These are phyloP conservation scores for Lymantria monacha DNA, from an alignment of 2,888 invertebrate species.

Conservation along the genomic window DNA sequence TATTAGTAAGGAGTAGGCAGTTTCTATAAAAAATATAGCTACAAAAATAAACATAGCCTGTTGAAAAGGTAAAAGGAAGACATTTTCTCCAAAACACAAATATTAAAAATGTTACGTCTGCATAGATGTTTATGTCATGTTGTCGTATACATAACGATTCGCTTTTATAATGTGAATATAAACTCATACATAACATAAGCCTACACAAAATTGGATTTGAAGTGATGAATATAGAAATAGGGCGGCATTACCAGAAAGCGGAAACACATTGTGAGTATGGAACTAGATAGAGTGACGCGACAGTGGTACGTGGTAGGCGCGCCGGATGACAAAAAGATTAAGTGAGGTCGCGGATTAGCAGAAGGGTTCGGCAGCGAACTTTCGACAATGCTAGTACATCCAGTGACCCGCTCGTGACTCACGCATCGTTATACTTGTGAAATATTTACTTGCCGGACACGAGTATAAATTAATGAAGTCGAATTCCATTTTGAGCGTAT, in stretches of 20 bases:
- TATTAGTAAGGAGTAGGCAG: too few species aligned
- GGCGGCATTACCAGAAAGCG: constrained; percentile 5
- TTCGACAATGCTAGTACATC: constrained; percentile 8
- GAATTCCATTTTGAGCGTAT: not conserved
- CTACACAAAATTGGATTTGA: constrained; percentile 15
- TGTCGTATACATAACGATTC: constrained; percentile 16
- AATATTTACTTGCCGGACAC: constrained; percentile 10
- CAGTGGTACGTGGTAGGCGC: constrained; percentile 4
- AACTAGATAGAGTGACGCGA: constrained; percentile 11
- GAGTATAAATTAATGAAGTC: constrained; percentile 1
- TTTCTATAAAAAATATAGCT: too few species aligned
- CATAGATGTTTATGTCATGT: constrained; percentile 9
- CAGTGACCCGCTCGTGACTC: constrained; percentile 4
- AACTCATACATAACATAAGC: constrained; percentile 7
- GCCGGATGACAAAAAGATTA: constrained; percentile 20
- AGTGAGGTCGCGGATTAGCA: constrained; percentile 18
- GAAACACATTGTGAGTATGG: constrained; percentile 5
- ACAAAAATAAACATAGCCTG: too few species aligned
- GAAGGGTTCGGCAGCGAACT: constrained; percentile 6
- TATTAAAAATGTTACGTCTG: constrained; percentile 24
- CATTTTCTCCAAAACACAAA: constrained; percentile 14
- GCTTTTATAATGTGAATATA: constrained; percentile 20
- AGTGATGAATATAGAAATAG: constrained; percentile 12
- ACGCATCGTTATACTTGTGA: constrained; percentile 10
- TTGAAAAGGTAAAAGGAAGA: not conserved